phyloP scores from a whole-genome alignment of 2,113 vertebrate species.

The Phylloscopus trochilus region DNA sequence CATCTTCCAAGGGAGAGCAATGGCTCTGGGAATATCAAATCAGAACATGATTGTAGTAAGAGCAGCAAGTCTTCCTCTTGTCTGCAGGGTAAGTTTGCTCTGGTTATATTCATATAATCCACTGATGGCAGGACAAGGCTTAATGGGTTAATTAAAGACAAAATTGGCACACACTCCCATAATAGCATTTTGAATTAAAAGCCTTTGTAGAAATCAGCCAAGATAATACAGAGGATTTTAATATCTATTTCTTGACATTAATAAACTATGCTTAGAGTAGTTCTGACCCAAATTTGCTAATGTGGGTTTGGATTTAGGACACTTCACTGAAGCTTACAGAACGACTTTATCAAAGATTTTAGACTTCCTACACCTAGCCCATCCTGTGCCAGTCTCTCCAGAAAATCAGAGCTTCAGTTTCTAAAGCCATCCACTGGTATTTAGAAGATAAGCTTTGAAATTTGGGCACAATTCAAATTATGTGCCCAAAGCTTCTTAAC shows the following conservation, averaged over 20 bases:
- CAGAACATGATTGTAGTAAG: neutral
- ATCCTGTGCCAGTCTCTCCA: neutral
- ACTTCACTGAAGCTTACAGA: neutral
- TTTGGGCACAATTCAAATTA: neutral
- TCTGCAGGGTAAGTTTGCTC: neutral
- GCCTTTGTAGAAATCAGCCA: neutral
- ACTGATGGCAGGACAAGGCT: neutral
- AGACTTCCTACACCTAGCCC: neutral
- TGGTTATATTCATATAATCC: neutral
- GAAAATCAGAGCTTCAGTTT: neutral
- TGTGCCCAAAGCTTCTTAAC: neutral
- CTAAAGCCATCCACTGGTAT: neutral
- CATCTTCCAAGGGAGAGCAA: neutral
- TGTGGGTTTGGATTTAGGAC: neutral
- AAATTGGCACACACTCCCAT: neutral
- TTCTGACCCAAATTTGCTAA: constrained; percentile 30
- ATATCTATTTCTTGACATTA: neutral
- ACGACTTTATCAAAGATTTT: neutral
- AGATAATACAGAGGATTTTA: constrained; percentile 10
- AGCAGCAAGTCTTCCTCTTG: neutral
- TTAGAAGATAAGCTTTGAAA: neutral
- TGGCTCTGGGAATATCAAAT: neutral
- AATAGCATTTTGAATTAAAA: constrained; percentile 8
- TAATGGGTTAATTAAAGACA: constrained; percentile 4
- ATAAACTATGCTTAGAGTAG: neutral